A percentile compares a stretch with the other conserved stretches of the same genome.
phyloP scores from a whole-genome alignment of 2,797 vertebrate genomes.

The Alcedo atthis region DNA sequence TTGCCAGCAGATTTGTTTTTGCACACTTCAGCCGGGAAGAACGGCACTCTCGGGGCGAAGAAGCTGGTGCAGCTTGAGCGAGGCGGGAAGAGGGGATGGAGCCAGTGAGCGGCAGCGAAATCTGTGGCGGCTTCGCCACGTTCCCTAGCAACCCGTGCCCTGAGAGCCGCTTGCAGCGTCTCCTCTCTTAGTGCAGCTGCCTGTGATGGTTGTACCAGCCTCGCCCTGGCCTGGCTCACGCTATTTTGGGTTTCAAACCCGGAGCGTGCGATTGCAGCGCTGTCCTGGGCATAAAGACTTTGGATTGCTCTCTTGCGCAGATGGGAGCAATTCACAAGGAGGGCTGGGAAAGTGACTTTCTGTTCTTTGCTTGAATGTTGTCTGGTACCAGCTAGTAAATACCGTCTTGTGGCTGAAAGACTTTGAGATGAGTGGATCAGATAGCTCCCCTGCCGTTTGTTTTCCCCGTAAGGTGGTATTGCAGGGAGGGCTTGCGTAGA shows the following conservation, averaged over 20 bases:
- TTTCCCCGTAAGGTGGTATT: neutral
- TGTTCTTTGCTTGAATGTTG: slow-evolving; percentile 64
- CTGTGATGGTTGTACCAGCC: neutral
- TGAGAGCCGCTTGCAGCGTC: neutral
- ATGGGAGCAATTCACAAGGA: slow-evolving; percentile 63
- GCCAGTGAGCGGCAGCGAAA: neutral
- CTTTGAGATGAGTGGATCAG: neutral
- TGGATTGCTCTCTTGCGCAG: slow-evolving; percentile 66
- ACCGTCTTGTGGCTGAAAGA: slow-evolving; percentile 30
- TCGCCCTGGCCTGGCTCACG: neutral
- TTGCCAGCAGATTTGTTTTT: slow-evolving; percentile 36
- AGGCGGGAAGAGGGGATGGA: slow-evolving; percentile 10
- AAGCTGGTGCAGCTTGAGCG: neutral
- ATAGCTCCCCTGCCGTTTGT: slow-evolving; percentile 15
- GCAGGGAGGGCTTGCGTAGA: neutral
- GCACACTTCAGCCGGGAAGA: slow-evolving; percentile 2
- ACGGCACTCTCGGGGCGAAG: neutral
- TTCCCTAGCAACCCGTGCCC: slow-evolving; percentile 60
- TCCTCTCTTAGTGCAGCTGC: slow-evolving; percentile 61
- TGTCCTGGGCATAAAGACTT: slow-evolving; percentile 57
- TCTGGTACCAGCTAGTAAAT: slow-evolving; percentile 66
- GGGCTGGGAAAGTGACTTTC: slow-evolving; percentile 53
- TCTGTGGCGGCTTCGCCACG: neutral
- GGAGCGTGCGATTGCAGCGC: slow-evolving; percentile 43
- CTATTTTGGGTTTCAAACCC: slow-evolving; percentile 63